phyloP scores from a whole-genome alignment of 2,113 vertebrate species.

The Neotoma lepida region DNA sequence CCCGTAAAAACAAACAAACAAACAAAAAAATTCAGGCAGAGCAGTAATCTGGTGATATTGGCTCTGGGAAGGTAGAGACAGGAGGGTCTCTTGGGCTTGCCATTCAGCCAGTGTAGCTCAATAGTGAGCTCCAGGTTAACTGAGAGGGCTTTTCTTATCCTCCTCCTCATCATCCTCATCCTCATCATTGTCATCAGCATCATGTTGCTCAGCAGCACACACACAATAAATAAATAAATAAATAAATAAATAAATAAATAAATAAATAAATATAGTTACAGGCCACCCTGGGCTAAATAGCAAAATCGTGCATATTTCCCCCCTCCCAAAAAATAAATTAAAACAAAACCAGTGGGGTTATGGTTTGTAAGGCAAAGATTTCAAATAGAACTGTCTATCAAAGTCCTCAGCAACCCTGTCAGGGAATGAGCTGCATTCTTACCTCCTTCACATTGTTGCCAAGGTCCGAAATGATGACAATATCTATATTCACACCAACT shows the following conservation, averaged over 20 bases:
- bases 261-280: background rate
- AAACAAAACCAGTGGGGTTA: background rate
- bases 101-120: background rate
- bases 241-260: no score
- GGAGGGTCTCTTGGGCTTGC: background rate
- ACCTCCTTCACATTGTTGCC: fast-evolving
- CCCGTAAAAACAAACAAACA: no score
- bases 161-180: no score
- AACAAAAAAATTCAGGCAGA: background rate
- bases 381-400: no score
- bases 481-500: no score
- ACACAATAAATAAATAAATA: background rate
- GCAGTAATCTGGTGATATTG: background rate
- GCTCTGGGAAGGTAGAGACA: background rate
- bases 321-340: no score
- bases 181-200: no score
- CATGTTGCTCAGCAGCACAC: background rate
- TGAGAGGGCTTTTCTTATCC: no score
- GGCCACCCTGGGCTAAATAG: background rate
- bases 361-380: background rate
- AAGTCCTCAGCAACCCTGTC: no score
- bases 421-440: no score
- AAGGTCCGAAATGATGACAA: no score
- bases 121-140: background rate
- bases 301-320: background rate